Conservation (phyloP, 2,113 vertebrate species). For the Lonchura striata region DNA sequence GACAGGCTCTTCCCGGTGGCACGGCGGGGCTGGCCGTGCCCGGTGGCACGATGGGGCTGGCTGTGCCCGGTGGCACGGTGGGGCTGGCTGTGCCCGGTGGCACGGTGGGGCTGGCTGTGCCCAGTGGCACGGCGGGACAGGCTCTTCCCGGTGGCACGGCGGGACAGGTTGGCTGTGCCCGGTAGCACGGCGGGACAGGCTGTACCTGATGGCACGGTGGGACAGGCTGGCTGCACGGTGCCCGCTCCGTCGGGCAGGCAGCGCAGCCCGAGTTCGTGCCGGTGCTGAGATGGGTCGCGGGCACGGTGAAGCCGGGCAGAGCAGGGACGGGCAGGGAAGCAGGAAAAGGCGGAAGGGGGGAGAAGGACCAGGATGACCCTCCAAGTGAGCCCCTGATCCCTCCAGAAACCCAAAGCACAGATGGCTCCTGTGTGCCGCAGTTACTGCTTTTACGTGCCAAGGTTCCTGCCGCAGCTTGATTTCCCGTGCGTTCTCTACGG, state of each 20-base stretch:
- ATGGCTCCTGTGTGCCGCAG: too few species aligned
- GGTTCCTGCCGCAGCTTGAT: neutral
- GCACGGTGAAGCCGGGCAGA: neutral
- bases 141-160: too few species aligned
- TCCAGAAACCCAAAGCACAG: neutral
- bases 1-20: too few species aligned
- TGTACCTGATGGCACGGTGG: too few species aligned
- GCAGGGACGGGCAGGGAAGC: neutral
- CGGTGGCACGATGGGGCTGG: too few species aligned
- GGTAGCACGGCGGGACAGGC: neutral
- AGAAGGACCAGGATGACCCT: neutral
- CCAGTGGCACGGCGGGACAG: too few species aligned
- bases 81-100: too few species aligned
- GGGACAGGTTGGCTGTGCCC: too few species aligned
- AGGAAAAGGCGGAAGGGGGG: neutral
- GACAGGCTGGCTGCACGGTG: too few species aligned
- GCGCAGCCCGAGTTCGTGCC: neutral
- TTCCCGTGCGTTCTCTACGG: accelerated
- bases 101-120: too few species aligned
- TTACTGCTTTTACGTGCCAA: neutral
- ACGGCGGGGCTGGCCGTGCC: too few species aligned
- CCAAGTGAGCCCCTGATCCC: neutral
- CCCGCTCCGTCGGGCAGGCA: neutral
- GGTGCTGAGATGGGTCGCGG: neutral
- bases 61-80: too few species aligned